Evolutionary conservation across 2,113 vertebrate genomes (phyloP), one percentile per base, ranked within the genome.

Genomic region (Aspidoscelis tigris): DNA sequence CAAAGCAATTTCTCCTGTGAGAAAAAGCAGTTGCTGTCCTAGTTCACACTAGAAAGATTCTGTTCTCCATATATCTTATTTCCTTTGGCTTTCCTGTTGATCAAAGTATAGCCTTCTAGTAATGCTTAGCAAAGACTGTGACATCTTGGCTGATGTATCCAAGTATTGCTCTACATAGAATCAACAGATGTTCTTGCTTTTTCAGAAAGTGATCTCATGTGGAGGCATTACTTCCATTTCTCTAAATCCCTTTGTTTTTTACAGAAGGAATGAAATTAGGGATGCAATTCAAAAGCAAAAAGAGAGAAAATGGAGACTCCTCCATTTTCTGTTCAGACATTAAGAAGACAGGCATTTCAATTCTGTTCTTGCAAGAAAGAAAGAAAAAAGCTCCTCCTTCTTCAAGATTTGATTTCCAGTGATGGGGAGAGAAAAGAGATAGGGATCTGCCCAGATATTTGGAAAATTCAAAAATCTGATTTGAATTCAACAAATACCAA

Each of bases 101-200:
- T 89, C 74, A 79, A 78, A 88, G 58, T 64, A 79, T 83, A 0
- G 0, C 41, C 64, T 89, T 68, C 44, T 68, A 71, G 84, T 85
- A 91, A 90, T 5, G 7, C 0, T 1, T 77, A 90, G 50, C 80
- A 91, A 86, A 90, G 91, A 81, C 50, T 5, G 58, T 84, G 43
- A 53, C 65, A 89, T 92, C 74, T 88, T 92, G 83, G 85, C 80
- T 68, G 24, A 64, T 84, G 44, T 12, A 87, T 5, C 11, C 68
- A 88, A 87, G 82, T 58, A 89, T 72, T 75, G 84, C 75, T 86
- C 83, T 73, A 76, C 18, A 88, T 74, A 58, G 83, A 26, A 84
- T 86, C 88, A 91, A 81, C 92, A 94, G 87, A 87, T 91, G 87
- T 44, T 93, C 89, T 83, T 85, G 53, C 26, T 94, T 92, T 87